Percentiles rank a stretch among this genome's conserved stretches.
These are phyloP conservation scores for Fistularia tabacaria DNA, from an alignment of 2,797 vertebrate genomes.

Conservation along the genomic window DNA sequence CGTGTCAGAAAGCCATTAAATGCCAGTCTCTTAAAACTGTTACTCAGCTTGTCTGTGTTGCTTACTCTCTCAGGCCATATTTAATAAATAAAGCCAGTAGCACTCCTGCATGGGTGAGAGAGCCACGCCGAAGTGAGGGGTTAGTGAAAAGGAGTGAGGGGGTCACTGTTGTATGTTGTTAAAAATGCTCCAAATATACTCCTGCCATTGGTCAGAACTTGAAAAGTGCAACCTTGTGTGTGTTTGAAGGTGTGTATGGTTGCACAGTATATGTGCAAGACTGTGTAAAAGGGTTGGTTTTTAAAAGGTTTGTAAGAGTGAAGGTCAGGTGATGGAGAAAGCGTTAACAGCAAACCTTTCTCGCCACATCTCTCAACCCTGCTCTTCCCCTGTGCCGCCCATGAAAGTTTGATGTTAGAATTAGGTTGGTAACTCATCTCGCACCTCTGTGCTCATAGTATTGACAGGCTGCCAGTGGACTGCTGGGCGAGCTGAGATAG, in stretches of 20 bases:
- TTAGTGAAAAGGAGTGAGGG: conserved; percentile 50
- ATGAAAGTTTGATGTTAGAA: conserved; percentile 98
- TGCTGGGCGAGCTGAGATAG: conserved; percentile 83
- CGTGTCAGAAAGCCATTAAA: conserved; percentile 66
- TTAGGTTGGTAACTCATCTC: conserved; percentile 98
- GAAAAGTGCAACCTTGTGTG: conserved; percentile 63
- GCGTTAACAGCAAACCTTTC: conserved; percentile 65
- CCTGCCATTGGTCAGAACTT: conserved; percentile 71
- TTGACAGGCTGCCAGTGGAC: conserved; percentile 88
- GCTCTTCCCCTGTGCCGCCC: conserved; percentile 63
- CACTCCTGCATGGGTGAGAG: conserved; percentile 52
- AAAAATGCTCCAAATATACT: conserved; percentile 76
- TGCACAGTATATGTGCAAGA: conserved; percentile 33
- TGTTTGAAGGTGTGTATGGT: conserved; percentile 36
- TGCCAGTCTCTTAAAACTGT: conserved; percentile 47
- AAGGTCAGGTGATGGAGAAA: conserved; percentile 71
- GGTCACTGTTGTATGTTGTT: conserved; percentile 70
- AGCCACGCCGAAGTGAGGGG: conserved; percentile 48
- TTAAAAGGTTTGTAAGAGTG: conserved; percentile 76
- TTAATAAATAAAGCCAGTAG: conserved; percentile 76
- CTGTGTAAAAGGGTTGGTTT: conserved; percentile 58
- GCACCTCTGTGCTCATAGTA: conserved; percentile 93
- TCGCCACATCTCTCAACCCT: conserved; percentile 60
- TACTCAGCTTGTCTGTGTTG: conserved; percentile 52
- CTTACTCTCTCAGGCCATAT: conserved; percentile 60